phyloP scores from a whole-genome alignment of 2,797 vertebrate genomes.

The Manis pentadactyla region DNA sequence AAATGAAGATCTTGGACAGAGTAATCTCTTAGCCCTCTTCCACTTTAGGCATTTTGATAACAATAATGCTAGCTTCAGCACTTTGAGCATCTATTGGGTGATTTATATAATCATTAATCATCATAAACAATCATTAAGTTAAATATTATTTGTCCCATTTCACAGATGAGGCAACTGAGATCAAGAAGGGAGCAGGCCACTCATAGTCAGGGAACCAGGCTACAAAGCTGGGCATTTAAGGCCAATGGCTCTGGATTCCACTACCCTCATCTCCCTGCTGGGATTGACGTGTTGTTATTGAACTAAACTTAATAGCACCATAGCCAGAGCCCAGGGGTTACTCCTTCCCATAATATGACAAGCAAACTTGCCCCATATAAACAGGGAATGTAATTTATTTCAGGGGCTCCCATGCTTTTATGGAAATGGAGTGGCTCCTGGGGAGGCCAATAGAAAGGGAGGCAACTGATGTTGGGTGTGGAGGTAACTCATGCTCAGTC shows the following conservation, averaged over 20 bases:
- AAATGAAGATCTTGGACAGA: background rate
- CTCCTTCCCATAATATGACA: background rate
- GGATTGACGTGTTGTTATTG: too few relatives aligned
- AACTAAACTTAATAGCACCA: background rate
- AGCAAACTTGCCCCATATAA: background rate
- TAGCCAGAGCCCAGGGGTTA: background rate
- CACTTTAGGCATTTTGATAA: background rate
- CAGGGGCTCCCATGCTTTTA: background rate
- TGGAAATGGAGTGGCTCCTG: background rate
- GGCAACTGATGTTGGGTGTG: background rate
- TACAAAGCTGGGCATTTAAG: background rate
- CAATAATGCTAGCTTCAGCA: background rate
- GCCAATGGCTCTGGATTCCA: background rate
- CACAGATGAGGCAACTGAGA: background rate
- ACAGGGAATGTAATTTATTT: background rate
- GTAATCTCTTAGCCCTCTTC: background rate
- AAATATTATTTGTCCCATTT: background rate
- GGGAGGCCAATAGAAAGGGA: background rate
- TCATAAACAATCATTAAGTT: background rate
- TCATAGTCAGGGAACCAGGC: background rate
- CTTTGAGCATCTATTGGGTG: background rate
- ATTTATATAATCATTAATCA: background rate
- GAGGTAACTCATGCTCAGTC: background rate
- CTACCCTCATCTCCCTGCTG: background rate
- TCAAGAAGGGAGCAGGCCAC: background rate